Percentiles rank a stretch among this genome's conserved stretches.
These are phyloP conservation scores for Clanis bilineata DNA, from an alignment of 2,888 invertebrate species.

Conservation along the genomic window DNA sequence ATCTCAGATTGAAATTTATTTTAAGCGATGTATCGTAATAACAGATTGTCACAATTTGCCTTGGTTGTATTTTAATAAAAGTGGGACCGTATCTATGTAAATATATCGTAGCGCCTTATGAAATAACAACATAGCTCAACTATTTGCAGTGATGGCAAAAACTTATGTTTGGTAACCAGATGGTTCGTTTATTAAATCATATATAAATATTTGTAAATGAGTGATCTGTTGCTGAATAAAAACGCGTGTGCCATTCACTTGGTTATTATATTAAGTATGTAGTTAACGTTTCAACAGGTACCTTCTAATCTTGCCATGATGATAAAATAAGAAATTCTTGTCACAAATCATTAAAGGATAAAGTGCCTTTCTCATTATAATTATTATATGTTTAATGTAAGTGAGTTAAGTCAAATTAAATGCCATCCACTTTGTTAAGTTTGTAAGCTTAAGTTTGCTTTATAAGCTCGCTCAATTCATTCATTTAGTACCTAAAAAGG, in stretches of 20 bases:
- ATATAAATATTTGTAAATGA: slow-evolving; percentile 45
- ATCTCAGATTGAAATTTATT: slow-evolving; percentile 81
- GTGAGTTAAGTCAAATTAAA: slow-evolving; percentile 82
- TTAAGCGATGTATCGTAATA: slow-evolving; percentile 73
- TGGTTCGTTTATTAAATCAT: slow-evolving; percentile 42
- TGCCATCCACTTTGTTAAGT: slow-evolving; percentile 83
- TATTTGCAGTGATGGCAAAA: slow-evolving; percentile 63
- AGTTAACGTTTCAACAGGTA: slow-evolving; percentile 79
- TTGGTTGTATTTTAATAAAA: slow-evolving; percentile 49
- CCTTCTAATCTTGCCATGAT: slow-evolving; percentile 82
- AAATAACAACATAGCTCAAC: slow-evolving; percentile 51
- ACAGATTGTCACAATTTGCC: slow-evolving; percentile 65
- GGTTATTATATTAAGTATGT: slow-evolving; percentile 75
- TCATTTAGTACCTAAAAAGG: slow-evolving; percentile 54
- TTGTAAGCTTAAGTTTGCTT: slow-evolving; percentile 75
- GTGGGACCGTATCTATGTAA: slow-evolving; percentile 67
- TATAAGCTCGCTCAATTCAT: slow-evolving; percentile 80
- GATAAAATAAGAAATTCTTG: slow-evolving; percentile 79
- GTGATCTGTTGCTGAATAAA: slow-evolving; percentile 60
- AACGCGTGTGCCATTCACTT: slow-evolving; percentile 79
- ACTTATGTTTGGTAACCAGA: slow-evolving; percentile 45
- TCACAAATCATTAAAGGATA: slow-evolving; percentile 71
- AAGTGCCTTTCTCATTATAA: slow-evolving; percentile 78
- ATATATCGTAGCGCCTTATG: slow-evolving; percentile 74
- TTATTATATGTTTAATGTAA: slow-evolving; percentile 70